Conservation (phyloP, 2,888 invertebrate genomes). For the Iphiclides podalirius region DNA sequence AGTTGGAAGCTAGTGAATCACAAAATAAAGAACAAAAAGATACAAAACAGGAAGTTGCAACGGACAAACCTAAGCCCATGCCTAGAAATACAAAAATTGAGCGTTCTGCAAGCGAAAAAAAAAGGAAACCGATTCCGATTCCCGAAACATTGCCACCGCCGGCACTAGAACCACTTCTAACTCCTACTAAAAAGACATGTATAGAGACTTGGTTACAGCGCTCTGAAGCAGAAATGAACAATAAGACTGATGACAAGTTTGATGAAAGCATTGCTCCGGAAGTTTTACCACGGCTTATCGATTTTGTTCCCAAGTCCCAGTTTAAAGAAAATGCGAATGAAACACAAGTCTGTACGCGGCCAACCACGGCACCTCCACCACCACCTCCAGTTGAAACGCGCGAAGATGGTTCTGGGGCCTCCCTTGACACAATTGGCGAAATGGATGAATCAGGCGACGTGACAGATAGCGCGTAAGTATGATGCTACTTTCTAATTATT, state of each 20-base stretch:
- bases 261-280: slow-evolving; percentile 63
- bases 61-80: slow-evolving; percentile 78
- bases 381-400: slow-evolving; percentile 65
- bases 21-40: slow-evolving; percentile 40
- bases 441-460: slow-evolving; percentile 81
- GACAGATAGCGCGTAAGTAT: slow-evolving; percentile 66
- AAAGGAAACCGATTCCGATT: slow-evolving; percentile 52
- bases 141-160: slow-evolving; percentile 53
- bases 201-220: slow-evolving; percentile 73
- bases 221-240: slow-evolving; percentile 74
- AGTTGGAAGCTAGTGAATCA: slow-evolving; percentile 41
- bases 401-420: slow-evolving; percentile 80
- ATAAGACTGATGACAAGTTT: slow-evolving; percentile 56
- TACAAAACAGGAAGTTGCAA: slow-evolving; percentile 48
- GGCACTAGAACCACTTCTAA: slow-evolving; percentile 59
- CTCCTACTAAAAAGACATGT: slow-evolving; percentile 71
- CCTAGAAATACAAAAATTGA: slow-evolving; percentile 75
- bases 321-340: slow-evolving; percentile 59
- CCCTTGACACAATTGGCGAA: slow-evolving; percentile 86
- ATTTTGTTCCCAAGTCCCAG: slow-evolving; percentile 84
- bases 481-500: not conserved
- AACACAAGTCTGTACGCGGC: slow-evolving; percentile 46
- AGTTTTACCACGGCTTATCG: slow-evolving; percentile 84
- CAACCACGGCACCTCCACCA: slow-evolving; percentile 63
- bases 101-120: slow-evolving; percentile 61